phyloP scores from a whole-genome alignment of 2,113 vertebrate genomes.

The Lycaon pictus region DNA sequence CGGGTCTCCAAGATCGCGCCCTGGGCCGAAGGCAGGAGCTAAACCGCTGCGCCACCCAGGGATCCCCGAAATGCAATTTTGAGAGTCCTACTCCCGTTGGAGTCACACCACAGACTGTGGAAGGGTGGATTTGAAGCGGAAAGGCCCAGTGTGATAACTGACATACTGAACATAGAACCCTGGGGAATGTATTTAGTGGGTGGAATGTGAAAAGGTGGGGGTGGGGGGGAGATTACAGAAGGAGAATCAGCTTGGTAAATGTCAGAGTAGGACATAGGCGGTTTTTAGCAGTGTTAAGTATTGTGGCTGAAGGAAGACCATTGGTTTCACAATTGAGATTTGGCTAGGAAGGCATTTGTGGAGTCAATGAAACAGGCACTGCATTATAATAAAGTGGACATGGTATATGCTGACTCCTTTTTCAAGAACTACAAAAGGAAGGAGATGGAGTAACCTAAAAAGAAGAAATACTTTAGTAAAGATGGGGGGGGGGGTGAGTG shows the following conservation, averaged over 20 bases:
- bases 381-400: neutral
- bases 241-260: neutral
- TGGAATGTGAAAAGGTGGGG: neutral
- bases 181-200: neutral
- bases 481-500: neutral
- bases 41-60: too few relatives aligned
- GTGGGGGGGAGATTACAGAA: neutral
- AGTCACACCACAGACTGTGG: fast-evolving
- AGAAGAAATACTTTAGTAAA: neutral
- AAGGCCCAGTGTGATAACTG: neutral
- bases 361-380: neutral
- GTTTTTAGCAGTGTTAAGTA: neutral
- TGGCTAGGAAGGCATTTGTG: neutral
- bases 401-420: neutral
- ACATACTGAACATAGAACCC: too few relatives aligned
- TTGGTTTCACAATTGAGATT: neutral
- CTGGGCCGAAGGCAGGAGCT: too few relatives aligned
- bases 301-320: neutral
- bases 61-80: neutral
- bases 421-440: neutral
- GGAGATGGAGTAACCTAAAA: neutral
- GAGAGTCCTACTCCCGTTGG: neutral
- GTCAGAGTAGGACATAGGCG: neutral
- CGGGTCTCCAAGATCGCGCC: too few relatives aligned
- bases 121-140: neutral